Evolutionary conservation across 2,888 invertebrate genomes (phyloP), one percentile per base, ranked within the genome.

Genomic region (Tillus elongatus): DNA sequence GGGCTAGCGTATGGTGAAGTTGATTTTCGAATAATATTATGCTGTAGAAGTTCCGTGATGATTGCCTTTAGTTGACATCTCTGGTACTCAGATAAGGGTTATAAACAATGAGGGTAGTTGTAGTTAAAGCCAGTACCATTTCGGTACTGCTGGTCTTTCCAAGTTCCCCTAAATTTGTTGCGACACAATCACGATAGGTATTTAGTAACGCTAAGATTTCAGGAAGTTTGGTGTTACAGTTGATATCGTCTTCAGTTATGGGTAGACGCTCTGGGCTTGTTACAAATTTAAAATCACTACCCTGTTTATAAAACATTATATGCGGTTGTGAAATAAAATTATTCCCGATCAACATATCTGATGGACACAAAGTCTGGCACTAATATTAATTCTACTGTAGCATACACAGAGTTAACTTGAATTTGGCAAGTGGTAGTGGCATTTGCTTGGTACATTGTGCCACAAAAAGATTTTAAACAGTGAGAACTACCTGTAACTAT

Each of bases 1-100:
- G 32, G 32, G 10, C 32, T 32, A 11, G 32, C 32, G 11, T 13
- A 32, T 4, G 32, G 32, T 6, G 32, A 32, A 8, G 8, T 6
- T 6, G 13, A 9, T 4, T 12, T 10, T 6, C 10, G 13, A 13
- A 32, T 32, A 6, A 32, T 32, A 6, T 13, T 32, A 14, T 9
- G 6, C 6, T 9, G 24, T 19, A 19, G n/a, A n/a, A 19, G 24
- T 19, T 19, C 24, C 6, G 6, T n/a, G 6, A 19, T 19, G 6
- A 19, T 19, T 19, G 6, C 24, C n/a, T 19, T 6, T n/a, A 19
- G 6, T 19, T 19, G 6, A 19, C 6, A n/a, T 8, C 24, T 6
- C n/a, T 19, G 24, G 24, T n/a, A 19, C 6, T 6, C 24, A 6
- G 24, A 19, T 19, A 19, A 8, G 24, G 24, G n/a, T 19, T 19